Evolutionary conservation across 2,888 invertebrate genomes (phyloP).

Genomic region (Eupithecia abbreviata): DNA sequence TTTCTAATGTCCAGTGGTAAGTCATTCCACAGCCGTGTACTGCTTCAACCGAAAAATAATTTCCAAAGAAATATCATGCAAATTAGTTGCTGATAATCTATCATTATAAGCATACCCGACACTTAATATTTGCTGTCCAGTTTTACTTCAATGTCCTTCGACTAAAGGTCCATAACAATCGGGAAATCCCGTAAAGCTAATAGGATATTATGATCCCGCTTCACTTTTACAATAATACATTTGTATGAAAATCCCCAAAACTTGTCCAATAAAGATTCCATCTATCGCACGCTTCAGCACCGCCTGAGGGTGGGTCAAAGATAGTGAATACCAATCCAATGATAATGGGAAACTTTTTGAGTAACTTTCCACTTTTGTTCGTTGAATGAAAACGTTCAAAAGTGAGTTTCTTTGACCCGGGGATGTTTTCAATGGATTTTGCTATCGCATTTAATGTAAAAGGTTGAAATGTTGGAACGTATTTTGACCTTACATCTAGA

Average conservation of each 20-base stretch:
- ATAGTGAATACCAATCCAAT: slow-evolving; percentile 27
- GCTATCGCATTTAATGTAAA: not conserved
- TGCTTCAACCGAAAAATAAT: no score
- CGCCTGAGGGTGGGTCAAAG: slow-evolving; percentile 15
- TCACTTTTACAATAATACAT: slow-evolving; percentile 11
- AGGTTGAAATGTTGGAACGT: not conserved
- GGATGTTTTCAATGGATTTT: slow-evolving; percentile 8
- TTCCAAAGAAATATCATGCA: no score
- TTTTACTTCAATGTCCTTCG: not conserved
- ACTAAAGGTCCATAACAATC: slow-evolving; percentile 6
- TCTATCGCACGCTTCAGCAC: slow-evolving; percentile 5
- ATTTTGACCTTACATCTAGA: not conserved
- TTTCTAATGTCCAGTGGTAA: no score
- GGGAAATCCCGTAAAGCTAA: not conserved
- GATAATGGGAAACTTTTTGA: slow-evolving; percentile 37
- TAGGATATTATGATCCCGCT: slow-evolving; percentile 3
- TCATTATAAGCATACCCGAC: not conserved
- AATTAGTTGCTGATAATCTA: not conserved
- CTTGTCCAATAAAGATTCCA: slow-evolving; percentile 14
- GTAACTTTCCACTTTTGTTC: slow-evolving; percentile 28
- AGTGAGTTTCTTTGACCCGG: slow-evolving; percentile 25
- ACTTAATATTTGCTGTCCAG: slow-evolving; percentile 9
- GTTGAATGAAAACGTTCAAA: slow-evolving; percentile 25
- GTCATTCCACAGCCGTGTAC: no score
- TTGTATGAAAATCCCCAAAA: slow-evolving; percentile 11